Conservation (phyloP, 2,113 vertebrate genomes). For the Climacteris rufus region DNA sequence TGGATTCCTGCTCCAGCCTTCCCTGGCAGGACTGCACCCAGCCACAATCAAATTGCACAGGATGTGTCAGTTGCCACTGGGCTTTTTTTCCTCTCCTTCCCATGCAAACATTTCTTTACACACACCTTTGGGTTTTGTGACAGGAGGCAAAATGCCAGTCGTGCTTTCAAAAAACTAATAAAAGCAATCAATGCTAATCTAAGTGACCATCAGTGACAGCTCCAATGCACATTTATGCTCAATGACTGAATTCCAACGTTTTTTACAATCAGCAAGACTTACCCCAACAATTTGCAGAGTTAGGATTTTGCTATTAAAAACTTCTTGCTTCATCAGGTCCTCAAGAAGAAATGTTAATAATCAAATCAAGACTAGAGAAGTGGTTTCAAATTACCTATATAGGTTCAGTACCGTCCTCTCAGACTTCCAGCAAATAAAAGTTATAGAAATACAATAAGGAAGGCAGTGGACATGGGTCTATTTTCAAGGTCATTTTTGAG, state of each 20-base stretch:
- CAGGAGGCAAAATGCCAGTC: not conserved
- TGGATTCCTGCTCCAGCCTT: not conserved
- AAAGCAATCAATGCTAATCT: not conserved
- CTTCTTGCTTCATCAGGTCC: not conserved
- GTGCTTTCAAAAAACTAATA: not conserved
- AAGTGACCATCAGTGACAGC: not conserved
- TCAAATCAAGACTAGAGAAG: not conserved
- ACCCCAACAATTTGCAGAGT: not conserved
- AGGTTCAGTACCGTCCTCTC: not conserved
- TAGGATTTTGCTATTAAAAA: not conserved
- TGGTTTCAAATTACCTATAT: not conserved
- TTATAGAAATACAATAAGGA: not conserved
- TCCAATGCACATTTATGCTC: not conserved
- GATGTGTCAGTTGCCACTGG: not conserved
- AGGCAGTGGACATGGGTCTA: not conserved
- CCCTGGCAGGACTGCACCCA: not conserved
- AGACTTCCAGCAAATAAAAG: not conserved
- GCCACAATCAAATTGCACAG: not conserved
- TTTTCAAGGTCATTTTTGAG: not conserved
- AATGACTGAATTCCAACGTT: not conserved
- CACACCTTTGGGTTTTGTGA: not conserved
- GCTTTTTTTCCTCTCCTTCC: not conserved
- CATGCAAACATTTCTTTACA: not conserved
- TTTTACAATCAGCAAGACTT: not conserved
- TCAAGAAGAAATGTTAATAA: not conserved